Evolutionary conservation across 2,888 invertebrate genomes (phyloP).

Genomic region (Tetheella fluctuosa): DNA sequence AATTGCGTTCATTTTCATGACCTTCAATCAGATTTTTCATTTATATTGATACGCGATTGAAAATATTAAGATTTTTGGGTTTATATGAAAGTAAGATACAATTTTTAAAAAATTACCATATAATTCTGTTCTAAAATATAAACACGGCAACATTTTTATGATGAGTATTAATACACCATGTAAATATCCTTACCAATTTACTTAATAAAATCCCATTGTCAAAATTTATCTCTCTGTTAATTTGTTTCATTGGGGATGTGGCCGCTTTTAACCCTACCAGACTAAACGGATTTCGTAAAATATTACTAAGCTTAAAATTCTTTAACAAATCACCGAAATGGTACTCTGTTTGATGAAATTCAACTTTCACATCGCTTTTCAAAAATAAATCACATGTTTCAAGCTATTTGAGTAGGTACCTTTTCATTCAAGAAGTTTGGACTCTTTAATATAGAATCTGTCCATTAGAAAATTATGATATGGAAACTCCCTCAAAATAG

Average conservation of each 20-base stretch:
- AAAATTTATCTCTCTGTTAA: constrained; percentile 40
- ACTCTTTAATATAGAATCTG: not conserved
- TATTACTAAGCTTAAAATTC: constrained; percentile 27
- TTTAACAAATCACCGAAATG: constrained; percentile 11
- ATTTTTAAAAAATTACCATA: too few species aligned
- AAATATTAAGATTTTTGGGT: too few species aligned
- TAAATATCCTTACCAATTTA: constrained; percentile 18
- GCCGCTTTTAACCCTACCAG: constrained; percentile 16
- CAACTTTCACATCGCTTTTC: not conserved
- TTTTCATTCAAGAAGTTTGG: not conserved
- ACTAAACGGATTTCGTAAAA: constrained; percentile 25
- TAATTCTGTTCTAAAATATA: too few species aligned
- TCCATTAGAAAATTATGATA: not conserved
- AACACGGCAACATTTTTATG: too few species aligned
- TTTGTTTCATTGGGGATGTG: constrained; percentile 35
- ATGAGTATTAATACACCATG: not conserved
- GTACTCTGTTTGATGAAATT: not conserved
- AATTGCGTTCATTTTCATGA: not conserved
- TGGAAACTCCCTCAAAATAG: not conserved
- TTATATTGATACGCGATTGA: not conserved
- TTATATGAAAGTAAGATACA: too few species aligned
- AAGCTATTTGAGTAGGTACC: not conserved
- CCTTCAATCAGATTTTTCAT: constrained; percentile 9
- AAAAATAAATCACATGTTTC: not conserved
- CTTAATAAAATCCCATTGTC: constrained; percentile 32